These are phyloP conservation scores for Papilio demoleus DNA, from an alignment of 2,888 invertebrate genomes.

Conservation along the genomic window DNA sequence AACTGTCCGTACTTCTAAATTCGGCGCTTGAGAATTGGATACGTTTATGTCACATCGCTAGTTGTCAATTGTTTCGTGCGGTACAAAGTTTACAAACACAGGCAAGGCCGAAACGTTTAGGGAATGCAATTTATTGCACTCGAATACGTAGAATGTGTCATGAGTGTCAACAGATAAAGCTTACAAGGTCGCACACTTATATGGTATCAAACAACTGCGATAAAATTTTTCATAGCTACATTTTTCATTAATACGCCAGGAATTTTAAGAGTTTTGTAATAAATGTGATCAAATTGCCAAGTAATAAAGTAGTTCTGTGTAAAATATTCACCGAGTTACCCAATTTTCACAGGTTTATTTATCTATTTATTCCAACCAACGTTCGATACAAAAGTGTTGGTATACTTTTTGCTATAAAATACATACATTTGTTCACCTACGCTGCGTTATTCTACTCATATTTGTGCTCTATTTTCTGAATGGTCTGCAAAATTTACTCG, in stretches of 20 bases:
- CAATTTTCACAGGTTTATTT: too few relatives aligned
- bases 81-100: conserved; percentile 53
- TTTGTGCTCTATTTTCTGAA: background rate
- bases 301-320: background rate
- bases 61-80: conserved; percentile 73
- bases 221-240: conserved; percentile 25
- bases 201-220: conserved; percentile 39
- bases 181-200: conserved; percentile 40
- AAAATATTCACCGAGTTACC: background rate
- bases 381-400: too few relatives aligned
- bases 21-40: conserved; percentile 41
- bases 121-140: conserved; percentile 63
- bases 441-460: too few relatives aligned
- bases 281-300: background rate
- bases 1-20: conserved; percentile 56
- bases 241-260: background rate
- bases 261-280: background rate
- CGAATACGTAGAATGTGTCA: conserved; percentile 52
- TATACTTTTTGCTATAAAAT: too few relatives aligned
- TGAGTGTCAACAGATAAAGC: conserved; percentile 33
- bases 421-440: too few relatives aligned
- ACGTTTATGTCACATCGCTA: conserved; percentile 63
- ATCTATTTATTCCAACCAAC: too few relatives aligned
- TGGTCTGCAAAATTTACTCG: background rate
- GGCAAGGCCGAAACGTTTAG: conserved; percentile 70